These are phyloP conservation scores for Bombus breviceps DNA, from an alignment of 1,140 invertebrate genomes.

Conservation along the genomic window DNA sequence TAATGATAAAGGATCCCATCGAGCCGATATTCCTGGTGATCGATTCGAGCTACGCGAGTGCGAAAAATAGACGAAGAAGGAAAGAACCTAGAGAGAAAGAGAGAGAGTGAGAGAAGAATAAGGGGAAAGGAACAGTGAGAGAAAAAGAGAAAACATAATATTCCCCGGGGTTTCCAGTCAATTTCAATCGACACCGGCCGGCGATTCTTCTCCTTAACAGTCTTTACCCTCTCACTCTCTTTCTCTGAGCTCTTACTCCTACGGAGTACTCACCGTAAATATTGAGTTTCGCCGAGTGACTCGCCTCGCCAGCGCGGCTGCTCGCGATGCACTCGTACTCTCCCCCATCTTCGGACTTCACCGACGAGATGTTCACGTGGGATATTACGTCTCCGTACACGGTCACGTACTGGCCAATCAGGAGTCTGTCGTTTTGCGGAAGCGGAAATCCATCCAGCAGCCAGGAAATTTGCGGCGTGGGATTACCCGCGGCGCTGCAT, in stretches of 20 bases:
- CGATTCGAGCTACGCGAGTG: slow-evolving; percentile 1
- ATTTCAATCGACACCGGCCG: slow-evolving; percentile 47
- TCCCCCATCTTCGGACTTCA: slow-evolving; percentile 88
- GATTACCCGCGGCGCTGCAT: slow-evolving; percentile 87
- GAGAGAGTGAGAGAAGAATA: neutral
- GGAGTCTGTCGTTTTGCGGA: slow-evolving; percentile 85
- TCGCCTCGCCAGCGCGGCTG: slow-evolving; percentile 85
- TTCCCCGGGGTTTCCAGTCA: slow-evolving; percentile 48
- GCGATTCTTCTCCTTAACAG: slow-evolving; percentile 50
- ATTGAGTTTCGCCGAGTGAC: slow-evolving; percentile 86
- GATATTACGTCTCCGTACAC: slow-evolving; percentile 88
- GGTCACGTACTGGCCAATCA: slow-evolving; percentile 87
- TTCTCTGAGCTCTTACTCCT: neutral
- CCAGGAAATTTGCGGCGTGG: slow-evolving; percentile 86
- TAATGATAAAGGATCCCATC: slow-evolving; percentile 18
- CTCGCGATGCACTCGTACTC: slow-evolving; percentile 87
- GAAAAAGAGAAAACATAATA: slow-evolving; percentile 32
- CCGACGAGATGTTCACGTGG: slow-evolving; percentile 88
- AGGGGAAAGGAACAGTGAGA: neutral
- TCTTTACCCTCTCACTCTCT: neutral
- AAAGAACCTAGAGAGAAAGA: neutral
- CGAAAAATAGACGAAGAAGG: neutral
- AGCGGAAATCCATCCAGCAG: slow-evolving; percentile 84
- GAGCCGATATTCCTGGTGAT: neutral
- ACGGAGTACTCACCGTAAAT: slow-evolving; percentile 84